Conservation (phyloP, 2,888 invertebrate species). For the Eupithecia centaureata region DNA sequence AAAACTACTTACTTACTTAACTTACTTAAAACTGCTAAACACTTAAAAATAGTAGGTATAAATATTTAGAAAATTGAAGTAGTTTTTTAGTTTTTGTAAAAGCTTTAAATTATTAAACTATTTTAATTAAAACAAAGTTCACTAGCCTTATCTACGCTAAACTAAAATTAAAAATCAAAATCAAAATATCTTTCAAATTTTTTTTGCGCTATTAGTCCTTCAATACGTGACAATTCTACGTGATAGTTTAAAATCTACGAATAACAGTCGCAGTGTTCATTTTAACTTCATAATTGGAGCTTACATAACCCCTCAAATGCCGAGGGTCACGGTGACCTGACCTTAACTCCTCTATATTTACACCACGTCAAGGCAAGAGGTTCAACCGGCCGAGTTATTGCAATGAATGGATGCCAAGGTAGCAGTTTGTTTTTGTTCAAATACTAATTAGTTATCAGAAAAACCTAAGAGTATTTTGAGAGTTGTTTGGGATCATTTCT, state of each 20-base stretch:
- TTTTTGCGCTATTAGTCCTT: background rate
- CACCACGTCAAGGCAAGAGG: constrained; percentile 32
- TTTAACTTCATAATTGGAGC: constrained; percentile 5
- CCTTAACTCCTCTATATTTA: constrained; percentile 31
- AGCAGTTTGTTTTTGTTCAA: background rate
- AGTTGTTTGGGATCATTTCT: too few relatives aligned
- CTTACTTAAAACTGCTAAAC: too few relatives aligned
- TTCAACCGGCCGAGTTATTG: constrained; percentile 31
- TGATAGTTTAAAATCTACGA: background rate
- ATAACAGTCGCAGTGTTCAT: background rate
- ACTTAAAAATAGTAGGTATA: too few relatives aligned
- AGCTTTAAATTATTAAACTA: too few relatives aligned
- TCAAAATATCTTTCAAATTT: too few relatives aligned
- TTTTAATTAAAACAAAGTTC: background rate
- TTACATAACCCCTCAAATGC: constrained; percentile 32
- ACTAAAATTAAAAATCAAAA: background rate
- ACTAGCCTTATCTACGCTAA: background rate
- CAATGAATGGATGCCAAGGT: constrained; percentile 25
- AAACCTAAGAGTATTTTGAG: background rate
- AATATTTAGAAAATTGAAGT: too few relatives aligned
- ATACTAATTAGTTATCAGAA: background rate
- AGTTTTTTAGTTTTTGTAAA: too few relatives aligned
- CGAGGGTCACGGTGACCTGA: constrained; percentile 35
- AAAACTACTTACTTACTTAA: too few relatives aligned
- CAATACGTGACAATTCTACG: background rate